Percentiles rank a stretch among this genome's conserved stretches.
phyloP scores from a whole-genome alignment of 1,140 invertebrate genomes.

The Drosophila virilis region DNA sequence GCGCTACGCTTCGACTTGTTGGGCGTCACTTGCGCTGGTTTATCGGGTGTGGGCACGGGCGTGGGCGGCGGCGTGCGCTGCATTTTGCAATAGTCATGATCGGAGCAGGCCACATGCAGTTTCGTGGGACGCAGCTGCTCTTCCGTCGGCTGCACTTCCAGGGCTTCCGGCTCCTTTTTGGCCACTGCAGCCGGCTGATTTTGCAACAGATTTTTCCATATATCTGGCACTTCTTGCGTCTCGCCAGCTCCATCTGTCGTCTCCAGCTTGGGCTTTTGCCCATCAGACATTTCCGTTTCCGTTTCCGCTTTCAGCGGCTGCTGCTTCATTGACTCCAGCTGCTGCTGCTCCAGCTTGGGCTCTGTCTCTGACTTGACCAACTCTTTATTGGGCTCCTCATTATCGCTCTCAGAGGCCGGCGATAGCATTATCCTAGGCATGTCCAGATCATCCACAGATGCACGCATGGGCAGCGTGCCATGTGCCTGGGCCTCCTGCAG shows the following conservation, averaged over 20 bases:
- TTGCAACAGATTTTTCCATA: conserved; percentile 91
- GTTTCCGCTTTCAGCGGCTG: background rate
- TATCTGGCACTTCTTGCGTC: conserved; percentile 87
- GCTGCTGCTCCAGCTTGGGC: background rate
- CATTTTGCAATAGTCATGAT: conserved; percentile 88
- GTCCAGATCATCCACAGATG: conserved; percentile 59
- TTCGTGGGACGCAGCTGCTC: conserved; percentile 60
- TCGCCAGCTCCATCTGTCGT: conserved; percentile 16
- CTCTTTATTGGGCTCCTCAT: conserved; percentile 48
- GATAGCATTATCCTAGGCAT: conserved; percentile 73
- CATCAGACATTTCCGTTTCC: background rate
- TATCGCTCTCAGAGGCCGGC: conserved; percentile 73
- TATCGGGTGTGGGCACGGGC: conserved; percentile 19
- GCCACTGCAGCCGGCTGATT: conserved; percentile 27
- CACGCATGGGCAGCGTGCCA: conserved; percentile 52
- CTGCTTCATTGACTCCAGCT: background rate
- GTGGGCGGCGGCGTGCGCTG: conserved; percentile 54
- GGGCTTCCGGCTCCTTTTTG: conserved; percentile 85
- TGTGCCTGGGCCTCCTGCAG: conserved; percentile 13
- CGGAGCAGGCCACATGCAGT: conserved; percentile 86
- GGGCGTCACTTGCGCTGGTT: background rate
- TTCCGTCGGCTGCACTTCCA: conserved; percentile 26
- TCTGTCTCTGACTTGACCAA: conserved; percentile 1
- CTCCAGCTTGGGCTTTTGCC: conserved; percentile 32
- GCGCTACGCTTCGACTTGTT: conserved; percentile 38